A percentile compares a stretch with the other conserved stretches of the same genome.
Conservation (phyloP, 92 coral and sea anemone species). For the Ricordea florida region DNA sequence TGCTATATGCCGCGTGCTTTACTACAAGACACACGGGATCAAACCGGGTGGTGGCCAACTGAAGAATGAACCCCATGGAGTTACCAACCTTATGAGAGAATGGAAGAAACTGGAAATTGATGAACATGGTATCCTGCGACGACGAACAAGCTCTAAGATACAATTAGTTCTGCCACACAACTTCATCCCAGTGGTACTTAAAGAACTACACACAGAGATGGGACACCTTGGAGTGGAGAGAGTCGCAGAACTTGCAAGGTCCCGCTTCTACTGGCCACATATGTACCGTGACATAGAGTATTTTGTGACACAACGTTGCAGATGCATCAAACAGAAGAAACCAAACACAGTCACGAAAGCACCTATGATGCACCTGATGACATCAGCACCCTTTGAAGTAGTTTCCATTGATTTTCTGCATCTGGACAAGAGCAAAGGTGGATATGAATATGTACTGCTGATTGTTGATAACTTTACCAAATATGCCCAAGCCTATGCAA, state of each 20-base stretch:
- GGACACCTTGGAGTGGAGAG: constrained; percentile 49
- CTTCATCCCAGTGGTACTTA: constrained; percentile 11
- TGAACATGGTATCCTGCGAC: background rate
- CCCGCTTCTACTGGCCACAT: constrained; percentile 48
- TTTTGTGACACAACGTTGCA: constrained; percentile 24
- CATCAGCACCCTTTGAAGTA: constrained; percentile 36
- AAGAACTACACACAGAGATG: constrained; percentile 43
- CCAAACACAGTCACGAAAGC: constrained; percentile 8
- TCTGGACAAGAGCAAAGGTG: constrained; percentile 38
- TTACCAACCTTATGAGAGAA: constrained; percentile 1
- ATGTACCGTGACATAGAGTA: constrained; percentile 39
- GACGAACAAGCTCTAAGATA: constrained; percentile 1
- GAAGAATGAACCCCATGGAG: background rate
- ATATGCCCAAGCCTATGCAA: constrained; percentile 56
- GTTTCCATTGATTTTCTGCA: constrained; percentile 55
- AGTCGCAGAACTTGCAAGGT: constrained; percentile 28
- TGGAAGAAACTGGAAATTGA: constrained; percentile 27
- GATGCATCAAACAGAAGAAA: constrained; percentile 34
- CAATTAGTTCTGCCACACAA: constrained; percentile 28
- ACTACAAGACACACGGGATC: constrained; percentile 1
- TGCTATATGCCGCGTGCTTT: background rate
- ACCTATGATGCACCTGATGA: constrained; percentile 18
- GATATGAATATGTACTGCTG: constrained; percentile 47
- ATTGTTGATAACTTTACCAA: constrained; percentile 48
- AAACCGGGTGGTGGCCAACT: background rate